phyloP scores from a whole-genome alignment of 2,113 vertebrate species.

The Laticauda colubrina region DNA sequence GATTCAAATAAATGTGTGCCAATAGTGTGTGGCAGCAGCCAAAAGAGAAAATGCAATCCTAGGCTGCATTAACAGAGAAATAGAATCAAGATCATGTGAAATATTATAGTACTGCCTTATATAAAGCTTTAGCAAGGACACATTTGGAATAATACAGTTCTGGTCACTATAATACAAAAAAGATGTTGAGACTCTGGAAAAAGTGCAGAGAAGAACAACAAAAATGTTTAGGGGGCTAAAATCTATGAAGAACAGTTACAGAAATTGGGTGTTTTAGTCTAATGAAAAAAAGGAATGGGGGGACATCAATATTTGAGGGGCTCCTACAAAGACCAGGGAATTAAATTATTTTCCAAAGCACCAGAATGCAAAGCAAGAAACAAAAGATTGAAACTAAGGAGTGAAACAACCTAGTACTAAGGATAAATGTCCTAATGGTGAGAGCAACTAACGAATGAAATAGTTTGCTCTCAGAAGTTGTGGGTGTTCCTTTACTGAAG shows the following conservation, averaged over 20 bases:
- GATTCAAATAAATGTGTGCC: slow-evolving; percentile 1
- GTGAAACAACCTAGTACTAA: too few relatives aligned
- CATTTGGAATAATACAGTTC: not conserved
- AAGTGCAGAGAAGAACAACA: not conserved
- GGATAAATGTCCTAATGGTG: too few relatives aligned
- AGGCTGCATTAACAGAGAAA: not conserved
- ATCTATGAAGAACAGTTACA: not conserved
- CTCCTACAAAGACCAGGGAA: not conserved
- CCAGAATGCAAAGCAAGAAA: not conserved
- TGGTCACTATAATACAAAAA: not conserved
- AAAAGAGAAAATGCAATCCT: not conserved
- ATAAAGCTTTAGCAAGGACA: not conserved
- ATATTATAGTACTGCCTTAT: not conserved
- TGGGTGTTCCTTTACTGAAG: too few relatives aligned
- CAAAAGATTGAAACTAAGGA: too few relatives aligned
- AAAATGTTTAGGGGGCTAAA: not conserved
- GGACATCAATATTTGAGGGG: not conserved
- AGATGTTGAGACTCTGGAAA: not conserved
- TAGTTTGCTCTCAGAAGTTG: too few relatives aligned
- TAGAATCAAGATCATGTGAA: not conserved
- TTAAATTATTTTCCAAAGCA: not conserved
- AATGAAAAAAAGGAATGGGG: not conserved
- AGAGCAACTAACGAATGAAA: too few relatives aligned
- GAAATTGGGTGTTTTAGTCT: not conserved
- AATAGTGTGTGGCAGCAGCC: not conserved